Evolutionary conservation across 2,797 vertebrate species (phyloP), one percentile per base, ranked within the genome.

Genomic region (Sebastes kiyomatsui): DNA sequence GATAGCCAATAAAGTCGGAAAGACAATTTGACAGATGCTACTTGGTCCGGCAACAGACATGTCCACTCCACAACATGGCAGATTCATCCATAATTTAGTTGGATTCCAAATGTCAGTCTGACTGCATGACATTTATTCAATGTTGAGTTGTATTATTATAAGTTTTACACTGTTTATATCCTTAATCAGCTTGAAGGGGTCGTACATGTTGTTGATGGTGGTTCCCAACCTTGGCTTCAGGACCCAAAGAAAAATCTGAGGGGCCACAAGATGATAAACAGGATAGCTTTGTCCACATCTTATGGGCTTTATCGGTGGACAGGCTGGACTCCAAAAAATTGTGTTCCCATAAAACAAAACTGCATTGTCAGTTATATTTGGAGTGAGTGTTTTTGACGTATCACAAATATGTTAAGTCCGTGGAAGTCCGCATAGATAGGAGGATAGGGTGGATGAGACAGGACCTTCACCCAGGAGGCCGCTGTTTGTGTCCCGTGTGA

Each of bases 11-110:
- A 56, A 42, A 52, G 42, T 14, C 2, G 7, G 5, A 56, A 71
- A 69, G 75, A 62, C 32, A 33, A 33, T 72, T 27, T 35, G 70
- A 73, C 70, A 61, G 23, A 79, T 54, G 30, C 22, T 35, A 4
- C 69, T 28, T 59, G 56, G 42, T 80, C 64, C 64, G 4, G 32
- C 42, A 54, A 38, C 69, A 67, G 62, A 67, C 38, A 2, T 56
- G 68, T 59, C 54, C 38, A 55, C 54, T 59, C 35, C 55, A 55
- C 54, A 59, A 52, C 61, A 49, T 27, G 5, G 33, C 60, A 78
- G 33, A 58, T 23, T 33, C 68, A 58, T 77, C n/a, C 30, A 56
- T 23, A 30, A 64, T 64, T 27, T 64, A 77, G 42, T n/a, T 32
- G 14, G 46, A 56, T 69, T 64, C 54, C 56, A 74, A 68, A 61